phyloP scores from a whole-genome alignment of 2,113 vertebrate species.

The Pogona vitticeps region DNA sequence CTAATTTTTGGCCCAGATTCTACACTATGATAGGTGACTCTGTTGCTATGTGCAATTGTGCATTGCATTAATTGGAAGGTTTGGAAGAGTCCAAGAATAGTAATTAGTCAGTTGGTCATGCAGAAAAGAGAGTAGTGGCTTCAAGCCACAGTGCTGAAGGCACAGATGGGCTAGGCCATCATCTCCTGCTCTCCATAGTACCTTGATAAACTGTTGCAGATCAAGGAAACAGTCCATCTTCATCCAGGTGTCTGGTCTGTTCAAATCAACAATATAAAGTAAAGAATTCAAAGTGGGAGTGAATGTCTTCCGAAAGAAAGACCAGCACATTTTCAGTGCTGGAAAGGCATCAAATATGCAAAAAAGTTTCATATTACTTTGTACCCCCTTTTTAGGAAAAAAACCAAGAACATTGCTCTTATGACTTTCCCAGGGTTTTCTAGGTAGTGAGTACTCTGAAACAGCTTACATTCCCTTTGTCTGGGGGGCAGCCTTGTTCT shows the following conservation, averaged over 20 bases:
- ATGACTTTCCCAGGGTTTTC: too few species aligned
- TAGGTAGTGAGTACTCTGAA: too few species aligned
- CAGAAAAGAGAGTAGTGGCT: constrained; percentile 82
- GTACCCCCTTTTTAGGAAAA: too few species aligned
- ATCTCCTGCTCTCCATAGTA: constrained; percentile 70
- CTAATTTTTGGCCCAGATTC: constrained; percentile 77
- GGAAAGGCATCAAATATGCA: too few species aligned
- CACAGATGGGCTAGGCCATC: constrained; percentile 79
- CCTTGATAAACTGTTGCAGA: constrained; percentile 73
- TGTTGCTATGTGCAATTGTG: constrained; percentile 79
- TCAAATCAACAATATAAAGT: constrained; percentile 73
- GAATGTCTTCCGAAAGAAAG: background rate
- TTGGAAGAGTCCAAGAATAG: constrained; percentile 80
- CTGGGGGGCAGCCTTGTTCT: too few species aligned
- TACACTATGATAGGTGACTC: constrained; percentile 78
- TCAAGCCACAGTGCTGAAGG: constrained; percentile 73
- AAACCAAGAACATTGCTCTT: too few species aligned
- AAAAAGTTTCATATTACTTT: too few species aligned
- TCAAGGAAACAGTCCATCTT: constrained; percentile 73
- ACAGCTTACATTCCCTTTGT: too few species aligned
- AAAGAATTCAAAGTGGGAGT: too few species aligned
- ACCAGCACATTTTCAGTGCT: background rate
- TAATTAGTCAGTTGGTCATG: constrained; percentile 84
- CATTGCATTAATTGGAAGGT: constrained; percentile 82
- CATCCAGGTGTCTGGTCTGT: constrained; percentile 71